A percentile compares a stretch with the other conserved stretches of the same genome.
phyloP scores from a whole-genome alignment of 2,113 vertebrate genomes.

The Neolamprologus devosi region DNA sequence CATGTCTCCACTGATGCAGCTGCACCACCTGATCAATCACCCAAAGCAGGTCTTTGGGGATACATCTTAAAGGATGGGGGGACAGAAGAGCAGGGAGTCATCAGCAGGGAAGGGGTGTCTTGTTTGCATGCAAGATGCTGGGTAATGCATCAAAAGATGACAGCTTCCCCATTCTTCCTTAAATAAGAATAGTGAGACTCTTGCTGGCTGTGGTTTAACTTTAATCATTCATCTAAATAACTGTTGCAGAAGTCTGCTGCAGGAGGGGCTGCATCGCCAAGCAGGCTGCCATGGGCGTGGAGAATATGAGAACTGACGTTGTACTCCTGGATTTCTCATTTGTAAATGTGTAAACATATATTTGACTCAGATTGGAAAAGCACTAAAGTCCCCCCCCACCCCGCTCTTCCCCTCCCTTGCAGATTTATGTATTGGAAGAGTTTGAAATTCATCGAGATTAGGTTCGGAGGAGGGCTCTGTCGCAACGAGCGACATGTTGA shows the following conservation, averaged over 20 bases:
- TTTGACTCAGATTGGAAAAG: slow-evolving; percentile 49
- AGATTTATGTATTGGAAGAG: slow-evolving; percentile 65
- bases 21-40: slow-evolving; percentile 56
- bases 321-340: slow-evolving; percentile 64
- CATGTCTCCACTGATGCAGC: slow-evolving; percentile 31
- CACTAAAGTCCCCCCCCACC: slow-evolving; percentile 15
- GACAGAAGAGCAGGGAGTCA: not conserved
- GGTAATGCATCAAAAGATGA: slow-evolving; percentile 78
- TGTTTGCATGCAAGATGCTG: slow-evolving; percentile 68
- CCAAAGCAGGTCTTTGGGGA: slow-evolving; percentile 32
- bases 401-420: not conserved
- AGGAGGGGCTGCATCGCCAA: slow-evolving; percentile 15
- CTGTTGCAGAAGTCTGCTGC: slow-evolving; percentile 57
- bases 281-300: slow-evolving; percentile 30
- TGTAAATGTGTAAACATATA: slow-evolving; percentile 61
- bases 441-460: slow-evolving; percentile 58
- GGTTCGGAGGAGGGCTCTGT: slow-evolving; percentile 19
- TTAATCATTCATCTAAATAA: slow-evolving; percentile 81
- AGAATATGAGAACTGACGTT: slow-evolving; percentile 62
- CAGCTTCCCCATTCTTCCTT: slow-evolving; percentile 70
- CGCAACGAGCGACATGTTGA: slow-evolving; percentile 49
- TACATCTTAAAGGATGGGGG: not conserved
- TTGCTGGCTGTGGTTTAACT: slow-evolving; percentile 68
- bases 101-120: slow-evolving; percentile 11
- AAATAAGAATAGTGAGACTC: slow-evolving; percentile 70